Evolutionary conservation across 2,797 vertebrate species (phyloP), one percentile per base, ranked within the genome.

Genomic region (Lagocephalus sceleratus): DNA sequence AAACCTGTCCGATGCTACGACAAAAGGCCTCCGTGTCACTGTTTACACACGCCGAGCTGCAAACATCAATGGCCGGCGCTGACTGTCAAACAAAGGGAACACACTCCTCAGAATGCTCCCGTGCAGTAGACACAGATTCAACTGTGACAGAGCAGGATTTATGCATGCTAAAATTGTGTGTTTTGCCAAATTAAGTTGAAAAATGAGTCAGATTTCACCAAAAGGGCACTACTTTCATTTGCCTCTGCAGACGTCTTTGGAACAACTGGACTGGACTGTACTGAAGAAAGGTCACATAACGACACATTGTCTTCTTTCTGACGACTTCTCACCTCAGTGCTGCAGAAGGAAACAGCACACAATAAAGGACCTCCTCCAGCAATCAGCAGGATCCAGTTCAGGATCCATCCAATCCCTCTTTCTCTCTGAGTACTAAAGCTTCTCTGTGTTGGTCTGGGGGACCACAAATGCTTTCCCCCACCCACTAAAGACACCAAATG

Each of bases 201-300:
- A 66, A 71, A 51, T 77, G 68, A 84, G 79, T 87, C 74, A 82
- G 77, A 79, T 79, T 79, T 60, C 44, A 44, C 63, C 69, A 75
- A 60, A 55, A 66, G 55, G 66, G 57, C 59, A 74, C 70, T 78
- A 69, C 64, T 78, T 59, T 78, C 56, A 45, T 50, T 61, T 76
- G 70, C 57, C 61, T 20, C 59, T 9, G 6, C 43, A 49, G 56
- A 70, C 79, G 80, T 71, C 64, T 75, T 71, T 75, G 76, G 76
- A 84, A 81, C 73, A 79, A 76, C 75, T 66, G 61, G 58, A 60
- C 58, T 62, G n/a, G n/a, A n/a, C 56, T 71, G 62, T 66, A 68
- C 62, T 35, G 25, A 75, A 64, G 74, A 81, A 88, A 84, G 84
- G 79, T 85, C 76, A 59, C 60, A 83, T 84, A 75, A 76, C 63